phyloP scores from a whole-genome alignment of 1,140 invertebrate genomes.

The Globodera rostochiensis region DNA sequence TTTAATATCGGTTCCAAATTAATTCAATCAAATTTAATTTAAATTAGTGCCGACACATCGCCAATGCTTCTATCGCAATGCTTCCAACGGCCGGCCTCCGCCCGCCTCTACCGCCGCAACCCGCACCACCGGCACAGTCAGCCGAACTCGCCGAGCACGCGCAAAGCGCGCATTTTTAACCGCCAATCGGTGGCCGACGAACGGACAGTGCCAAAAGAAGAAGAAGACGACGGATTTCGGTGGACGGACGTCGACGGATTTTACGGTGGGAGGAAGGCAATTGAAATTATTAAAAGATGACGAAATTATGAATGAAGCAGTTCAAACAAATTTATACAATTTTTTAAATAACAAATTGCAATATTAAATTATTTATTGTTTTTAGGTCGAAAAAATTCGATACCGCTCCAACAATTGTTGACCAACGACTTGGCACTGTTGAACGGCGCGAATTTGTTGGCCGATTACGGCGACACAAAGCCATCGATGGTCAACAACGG shows the following conservation, averaged over 20 bases:
- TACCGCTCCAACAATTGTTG: slow-evolving; percentile 28
- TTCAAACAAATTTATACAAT: background rate
- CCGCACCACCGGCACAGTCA: slow-evolving; percentile 12
- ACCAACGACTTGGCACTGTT: slow-evolving; percentile 25
- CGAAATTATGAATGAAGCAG: too few species aligned
- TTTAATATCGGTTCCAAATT: too few species aligned
- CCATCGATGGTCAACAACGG: background rate
- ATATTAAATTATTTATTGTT: background rate
- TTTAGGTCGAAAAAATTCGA: slow-evolving; percentile 24
- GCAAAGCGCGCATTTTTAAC: slow-evolving; percentile 22
- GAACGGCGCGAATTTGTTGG: slow-evolving; percentile 20
- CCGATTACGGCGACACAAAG: background rate
- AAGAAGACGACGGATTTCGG: slow-evolving; percentile 22
- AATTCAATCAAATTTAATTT: background rate
- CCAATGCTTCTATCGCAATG: slow-evolving; percentile 33
- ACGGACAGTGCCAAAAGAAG: slow-evolving; percentile 8
- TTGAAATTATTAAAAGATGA: too few species aligned
- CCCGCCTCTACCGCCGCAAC: slow-evolving; percentile 31
- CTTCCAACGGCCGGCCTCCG: slow-evolving; percentile 34
- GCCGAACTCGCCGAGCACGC: background rate
- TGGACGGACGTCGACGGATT: slow-evolving; percentile 32
- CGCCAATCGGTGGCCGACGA: slow-evolving; percentile 9
- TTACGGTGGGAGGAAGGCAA: background rate
- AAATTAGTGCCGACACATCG: slow-evolving; percentile 40
- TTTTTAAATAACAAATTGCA: background rate